Evolutionary conservation across 2,113 vertebrate genomes (phyloP).

Genomic region (Nansenia antarctica): DNA sequence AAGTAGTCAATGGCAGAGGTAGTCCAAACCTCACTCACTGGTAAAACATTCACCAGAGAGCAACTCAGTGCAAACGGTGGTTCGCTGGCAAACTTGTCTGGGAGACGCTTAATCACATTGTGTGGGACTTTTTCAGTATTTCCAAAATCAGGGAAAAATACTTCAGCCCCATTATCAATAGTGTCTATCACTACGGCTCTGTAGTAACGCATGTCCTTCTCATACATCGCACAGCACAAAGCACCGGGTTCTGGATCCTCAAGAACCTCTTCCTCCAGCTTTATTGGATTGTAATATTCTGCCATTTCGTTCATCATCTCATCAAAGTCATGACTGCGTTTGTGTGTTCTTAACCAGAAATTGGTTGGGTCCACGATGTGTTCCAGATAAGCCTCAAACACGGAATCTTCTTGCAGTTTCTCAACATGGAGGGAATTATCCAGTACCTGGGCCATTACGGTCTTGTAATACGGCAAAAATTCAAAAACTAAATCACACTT

Average conservation of each 20-base stretch:
- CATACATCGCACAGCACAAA: constrained; percentile 86
- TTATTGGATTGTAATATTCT: constrained; percentile 66
- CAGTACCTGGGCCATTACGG: constrained; percentile 16
- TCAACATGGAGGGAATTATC: constrained; percentile 54
- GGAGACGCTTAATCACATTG: constrained; percentile 81
- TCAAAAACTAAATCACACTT: constrained; percentile 1
- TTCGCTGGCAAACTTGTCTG: constrained; percentile 73
- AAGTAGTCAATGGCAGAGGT: constrained; percentile 76
- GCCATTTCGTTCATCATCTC: constrained; percentile 78
- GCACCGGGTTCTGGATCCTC: constrained; percentile 78
- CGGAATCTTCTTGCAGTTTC: constrained; percentile 66
- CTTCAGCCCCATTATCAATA: constrained; percentile 66
- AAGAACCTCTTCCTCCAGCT: constrained; percentile 78
- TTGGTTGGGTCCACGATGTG: constrained; percentile 80
- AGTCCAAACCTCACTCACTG: constrained; percentile 81
- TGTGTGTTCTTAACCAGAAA: constrained; percentile 84
- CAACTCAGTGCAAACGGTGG: constrained; percentile 84
- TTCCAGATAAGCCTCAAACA: constrained; percentile 78
- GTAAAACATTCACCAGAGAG: constrained; percentile 77
- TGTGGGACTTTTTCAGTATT: constrained; percentile 83
- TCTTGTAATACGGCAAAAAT: constrained; percentile 32
- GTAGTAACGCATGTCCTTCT: constrained; percentile 83
- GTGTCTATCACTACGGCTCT: constrained; percentile 78
- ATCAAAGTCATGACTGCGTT: constrained; percentile 78
- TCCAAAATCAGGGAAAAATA: constrained; percentile 90